These are phyloP conservation scores for Colinus virginianus DNA, from an alignment of 2,113 vertebrate genomes.

Conservation along the genomic window DNA sequence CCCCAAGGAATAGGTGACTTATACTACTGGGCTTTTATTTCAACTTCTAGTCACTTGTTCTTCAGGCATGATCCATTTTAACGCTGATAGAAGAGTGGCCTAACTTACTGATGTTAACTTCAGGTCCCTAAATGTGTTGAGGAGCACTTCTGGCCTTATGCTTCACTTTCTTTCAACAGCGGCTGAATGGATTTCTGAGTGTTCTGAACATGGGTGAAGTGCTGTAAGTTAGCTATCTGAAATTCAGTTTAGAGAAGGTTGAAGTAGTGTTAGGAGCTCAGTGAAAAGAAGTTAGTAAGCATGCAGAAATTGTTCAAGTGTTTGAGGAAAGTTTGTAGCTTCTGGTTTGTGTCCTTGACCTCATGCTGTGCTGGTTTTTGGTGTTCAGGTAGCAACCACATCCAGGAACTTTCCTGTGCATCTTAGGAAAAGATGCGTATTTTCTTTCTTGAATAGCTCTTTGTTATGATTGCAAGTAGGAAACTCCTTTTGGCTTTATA, in stretches of 20 bases:
- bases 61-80: not conserved
- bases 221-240: not conserved
- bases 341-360: accelerated
- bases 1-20: not conserved
- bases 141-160: not conserved
- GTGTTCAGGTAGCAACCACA: not conserved
- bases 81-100: not conserved
- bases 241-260: not conserved
- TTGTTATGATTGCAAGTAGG: not conserved
- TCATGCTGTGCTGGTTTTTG: not conserved
- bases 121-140: not conserved
- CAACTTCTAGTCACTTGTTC: not conserved
- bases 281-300: not conserved
- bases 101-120: not conserved
- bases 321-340: not conserved
- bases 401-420: not conserved
- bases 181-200: not conserved
- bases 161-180: constrained; percentile 19
- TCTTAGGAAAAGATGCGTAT: accelerated
- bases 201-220: not conserved
- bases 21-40: not conserved
- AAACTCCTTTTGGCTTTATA: not conserved
- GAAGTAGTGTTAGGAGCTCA: not conserved
- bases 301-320: not conserved
- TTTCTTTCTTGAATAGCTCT: not conserved